phyloP scores from a whole-genome alignment of 2,888 invertebrate species.

The Anodontia alba region DNA sequence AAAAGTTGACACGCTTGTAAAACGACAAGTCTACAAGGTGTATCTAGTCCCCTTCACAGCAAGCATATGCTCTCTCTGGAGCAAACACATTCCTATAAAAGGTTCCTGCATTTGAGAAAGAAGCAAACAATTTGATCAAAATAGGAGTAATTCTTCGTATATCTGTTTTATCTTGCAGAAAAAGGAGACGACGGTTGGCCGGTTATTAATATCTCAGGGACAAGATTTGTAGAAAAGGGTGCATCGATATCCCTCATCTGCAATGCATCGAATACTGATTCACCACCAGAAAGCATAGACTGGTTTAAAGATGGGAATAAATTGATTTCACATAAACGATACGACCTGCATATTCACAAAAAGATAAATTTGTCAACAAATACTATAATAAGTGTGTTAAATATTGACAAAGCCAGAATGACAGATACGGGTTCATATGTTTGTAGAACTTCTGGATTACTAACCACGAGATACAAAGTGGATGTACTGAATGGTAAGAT shows the following conservation, averaged over 20 bases:
- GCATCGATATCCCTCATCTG: conserved; percentile 55
- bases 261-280: conserved; percentile 60
- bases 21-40: too few species aligned
- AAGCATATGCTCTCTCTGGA: too few species aligned
- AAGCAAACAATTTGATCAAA: too few species aligned
- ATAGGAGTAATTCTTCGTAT: too few species aligned
- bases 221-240: conserved; percentile 61
- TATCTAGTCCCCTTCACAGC: too few species aligned
- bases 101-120: too few species aligned
- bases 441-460: conserved; percentile 61
- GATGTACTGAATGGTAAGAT: conserved; percentile 62
- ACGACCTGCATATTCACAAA: conserved; percentile 54
- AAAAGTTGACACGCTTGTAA: too few species aligned
- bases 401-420: conserved; percentile 52
- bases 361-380: conserved; percentile 53
- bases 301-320: conserved; percentile 67
- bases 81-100: too few species aligned
- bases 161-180: background rate
- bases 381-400: conserved; percentile 57
- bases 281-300: conserved; percentile 60
- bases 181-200: conserved; percentile 18
- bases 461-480: conserved; percentile 59
- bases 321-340: conserved; percentile 33
- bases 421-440: conserved; percentile 64
- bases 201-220: conserved; percentile 63